Evolutionary conservation across 2,888 invertebrate genomes (phyloP).

Genomic region (Candidula unifasciata): DNA sequence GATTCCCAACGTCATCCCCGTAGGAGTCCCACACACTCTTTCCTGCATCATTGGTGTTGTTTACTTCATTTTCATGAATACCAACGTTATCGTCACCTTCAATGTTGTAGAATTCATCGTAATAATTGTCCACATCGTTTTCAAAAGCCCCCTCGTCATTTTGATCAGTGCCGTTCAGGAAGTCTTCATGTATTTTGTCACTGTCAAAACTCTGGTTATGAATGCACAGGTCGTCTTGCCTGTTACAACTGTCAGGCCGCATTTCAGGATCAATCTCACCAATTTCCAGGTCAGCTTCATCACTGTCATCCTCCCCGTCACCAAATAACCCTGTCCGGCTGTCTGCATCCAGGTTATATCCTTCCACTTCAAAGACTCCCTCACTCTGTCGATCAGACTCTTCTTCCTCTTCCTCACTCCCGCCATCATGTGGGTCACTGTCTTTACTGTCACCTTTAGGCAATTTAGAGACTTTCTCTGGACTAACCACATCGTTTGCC

Average conservation of each 20-base stretch:
- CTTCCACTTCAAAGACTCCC: slow-evolving; percentile 46
- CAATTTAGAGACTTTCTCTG: background rate
- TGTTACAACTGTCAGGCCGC: slow-evolving; percentile 6
- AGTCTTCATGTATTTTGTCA: background rate
- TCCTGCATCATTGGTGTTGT: background rate
- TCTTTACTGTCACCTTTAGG: slow-evolving; percentile 6
- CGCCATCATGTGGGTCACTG: slow-evolving; percentile 18
- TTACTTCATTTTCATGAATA: slow-evolving; percentile 5
- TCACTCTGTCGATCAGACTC: slow-evolving; percentile 36
- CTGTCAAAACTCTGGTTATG: slow-evolving; percentile 15
- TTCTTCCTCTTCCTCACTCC: slow-evolving; percentile 24
- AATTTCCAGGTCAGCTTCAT: slow-evolving; percentile 44
- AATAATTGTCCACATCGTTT: slow-evolving; percentile 41
- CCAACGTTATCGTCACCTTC: slow-evolving; percentile 39
- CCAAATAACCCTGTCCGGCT: slow-evolving; percentile 50
- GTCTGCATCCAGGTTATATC: slow-evolving; percentile 32
- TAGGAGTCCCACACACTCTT: slow-evolving; percentile 34
- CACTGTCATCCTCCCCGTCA: slow-evolving; percentile 50
- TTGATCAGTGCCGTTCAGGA: background rate
- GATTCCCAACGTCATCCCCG: background rate
- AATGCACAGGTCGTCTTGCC: background rate
- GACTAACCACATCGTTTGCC: background rate
- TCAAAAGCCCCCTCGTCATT: slow-evolving; percentile 32
- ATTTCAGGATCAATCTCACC: slow-evolving; percentile 33
- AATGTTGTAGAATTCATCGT: slow-evolving; percentile 52